Conservation (phyloP, 92 coral and sea anemone genomes). For the Phenganax stokvisi region DNA sequence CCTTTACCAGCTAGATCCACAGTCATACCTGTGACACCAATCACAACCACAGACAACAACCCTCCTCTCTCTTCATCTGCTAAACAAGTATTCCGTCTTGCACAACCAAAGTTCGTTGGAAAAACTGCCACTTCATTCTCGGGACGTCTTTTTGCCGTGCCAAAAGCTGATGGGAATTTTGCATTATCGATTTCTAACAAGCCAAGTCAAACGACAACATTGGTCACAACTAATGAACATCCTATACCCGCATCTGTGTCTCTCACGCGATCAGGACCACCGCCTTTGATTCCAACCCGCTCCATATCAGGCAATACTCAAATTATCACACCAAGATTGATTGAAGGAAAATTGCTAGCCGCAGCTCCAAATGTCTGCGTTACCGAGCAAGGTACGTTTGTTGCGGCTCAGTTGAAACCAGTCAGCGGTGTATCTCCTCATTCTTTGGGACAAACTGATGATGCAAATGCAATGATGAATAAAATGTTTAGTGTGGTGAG, state of each 20-base stretch:
- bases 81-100: conserved; percentile 24
- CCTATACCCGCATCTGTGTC: conserved; percentile 19
- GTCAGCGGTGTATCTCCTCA: conserved; percentile 3
- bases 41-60: not conserved
- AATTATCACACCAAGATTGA: not conserved
- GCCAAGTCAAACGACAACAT: not conserved
- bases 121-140: not conserved
- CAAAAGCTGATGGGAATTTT: not conserved
- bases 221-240: conserved; percentile 5
- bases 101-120: conserved; percentile 10
- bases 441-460: conserved; percentile 19
- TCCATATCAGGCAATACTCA: conserved; percentile 18
- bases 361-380: conserved; percentile 41
- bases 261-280: conserved; percentile 20
- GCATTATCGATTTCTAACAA: not conserved
- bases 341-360: not conserved
- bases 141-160: conserved; percentile 10
- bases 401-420: conserved; percentile 19
- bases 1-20: conserved; percentile 1
- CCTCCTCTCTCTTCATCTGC: not conserved
- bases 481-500: conserved; percentile 39
- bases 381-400: conserved; percentile 36
- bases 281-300: conserved; percentile 39
- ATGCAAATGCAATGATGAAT: conserved; percentile 34
- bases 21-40: not conserved